Evolutionary conservation across 2,888 invertebrate species (phyloP), one percentile per base, ranked within the genome.

Genomic region (Lycophotia porphyrea): DNA sequence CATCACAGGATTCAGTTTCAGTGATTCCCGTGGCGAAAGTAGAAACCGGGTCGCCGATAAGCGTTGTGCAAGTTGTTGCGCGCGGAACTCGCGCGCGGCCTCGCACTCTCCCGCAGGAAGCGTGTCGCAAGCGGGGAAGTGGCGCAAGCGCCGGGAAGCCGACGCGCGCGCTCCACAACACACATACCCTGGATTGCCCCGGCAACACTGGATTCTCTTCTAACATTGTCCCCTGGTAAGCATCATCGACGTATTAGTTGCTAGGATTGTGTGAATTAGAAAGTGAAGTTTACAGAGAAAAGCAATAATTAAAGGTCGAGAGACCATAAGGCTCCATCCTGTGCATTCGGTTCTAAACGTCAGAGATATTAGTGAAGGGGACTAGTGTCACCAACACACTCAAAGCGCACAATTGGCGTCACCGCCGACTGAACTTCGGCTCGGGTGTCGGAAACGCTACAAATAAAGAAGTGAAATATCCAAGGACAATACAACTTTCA

Each of bases 401-500:
- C 91, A 92, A 91, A 93, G 90, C 90, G 89, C 88, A 92, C 90
- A 88, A 91, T 92, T 90, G 91, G 90, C 93, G 92, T 93, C 93
- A 93, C 93, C 90, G 92, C 90, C 91, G 91, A 92, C 89, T 92
- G 93, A 94, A 95, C 93, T 93, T 93, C 93, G 93, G 91, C 92
- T 93, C 92, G 92, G 92, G 92, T 95, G 94, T 95, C 95, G 95
- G 95, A 95, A 96, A 95, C 93, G 93, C 92, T 92, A 92, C 93
- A 93, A 95, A 95, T 95, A 96, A 95, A 95, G 94, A 95, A 96
- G 94, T 96, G 95, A 96, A 96, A 95, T 95, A 96, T 93, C 95
- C 96, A 96, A 96, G 96, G 96, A 96, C 96, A 96, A 94, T 94
- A 94, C 94, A 94, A 96, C 96, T 96, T 96, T 96, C 96, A 95